Evolutionary conservation across 2,797 vertebrate genomes (phyloP).

Genomic region (Bovichtus variegatus): DNA sequence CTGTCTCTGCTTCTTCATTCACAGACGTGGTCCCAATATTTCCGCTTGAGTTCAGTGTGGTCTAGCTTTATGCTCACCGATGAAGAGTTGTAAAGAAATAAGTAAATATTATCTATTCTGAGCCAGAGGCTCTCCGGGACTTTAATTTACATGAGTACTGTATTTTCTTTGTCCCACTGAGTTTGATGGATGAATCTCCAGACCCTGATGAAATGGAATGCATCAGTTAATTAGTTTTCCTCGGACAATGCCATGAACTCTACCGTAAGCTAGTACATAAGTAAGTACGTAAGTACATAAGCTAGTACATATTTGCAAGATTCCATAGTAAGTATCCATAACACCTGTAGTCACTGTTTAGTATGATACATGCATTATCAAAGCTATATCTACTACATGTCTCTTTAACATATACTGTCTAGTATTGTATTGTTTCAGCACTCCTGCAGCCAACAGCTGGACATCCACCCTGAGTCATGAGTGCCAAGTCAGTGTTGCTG

Average conservation of each 20-base stretch:
- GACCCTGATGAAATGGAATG: slow-evolving; percentile 82
- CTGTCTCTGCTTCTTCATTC: slow-evolving; percentile 26
- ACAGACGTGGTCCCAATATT: slow-evolving; percentile 39
- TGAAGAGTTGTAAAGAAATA: slow-evolving; percentile 69
- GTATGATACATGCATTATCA: not conserved
- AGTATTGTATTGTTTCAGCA: slow-evolving; percentile 3
- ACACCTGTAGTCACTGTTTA: not conserved
- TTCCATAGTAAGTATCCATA: slow-evolving; percentile 1
- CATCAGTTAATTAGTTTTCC: slow-evolving; percentile 86
- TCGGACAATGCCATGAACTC: slow-evolving; percentile 68
- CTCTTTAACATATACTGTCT: not conserved
- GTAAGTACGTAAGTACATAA: slow-evolving; percentile 11
- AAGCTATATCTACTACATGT: not conserved
- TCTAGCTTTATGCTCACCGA: slow-evolving; percentile 30
- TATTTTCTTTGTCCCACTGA: slow-evolving; percentile 79
- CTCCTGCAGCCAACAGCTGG: not conserved
- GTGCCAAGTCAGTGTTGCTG: slow-evolving; percentile 15
- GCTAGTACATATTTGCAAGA: slow-evolving; percentile 20
- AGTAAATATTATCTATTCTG: slow-evolving; percentile 64
- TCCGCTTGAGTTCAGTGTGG: slow-evolving; percentile 47
- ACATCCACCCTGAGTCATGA: slow-evolving; percentile 19
- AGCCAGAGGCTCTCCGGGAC: slow-evolving; percentile 64
- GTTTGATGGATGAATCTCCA: slow-evolving; percentile 79
- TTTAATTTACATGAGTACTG: slow-evolving; percentile 84
- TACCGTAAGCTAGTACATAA: slow-evolving; percentile 38